A percentile compares a stretch with the other conserved stretches of the same genome.
phyloP scores from a whole-genome alignment of 2,113 vertebrate genomes.

The Nymphicus hollandicus region DNA sequence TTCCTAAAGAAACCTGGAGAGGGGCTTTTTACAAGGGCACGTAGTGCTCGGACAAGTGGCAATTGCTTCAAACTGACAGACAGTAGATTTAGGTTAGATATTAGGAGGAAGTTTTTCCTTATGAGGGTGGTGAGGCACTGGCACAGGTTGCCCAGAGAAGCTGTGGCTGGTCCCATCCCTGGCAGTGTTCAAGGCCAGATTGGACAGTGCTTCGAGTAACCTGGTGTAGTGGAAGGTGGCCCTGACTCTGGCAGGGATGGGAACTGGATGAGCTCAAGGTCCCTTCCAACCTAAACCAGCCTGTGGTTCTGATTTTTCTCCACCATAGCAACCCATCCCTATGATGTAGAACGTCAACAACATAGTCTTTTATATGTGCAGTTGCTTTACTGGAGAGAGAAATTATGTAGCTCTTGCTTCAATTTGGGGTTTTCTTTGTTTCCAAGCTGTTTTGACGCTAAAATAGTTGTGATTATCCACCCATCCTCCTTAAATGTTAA shows the following conservation, averaged over 20 bases:
- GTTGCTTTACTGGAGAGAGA: neutral
- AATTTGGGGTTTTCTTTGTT: neutral
- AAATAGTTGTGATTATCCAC: neutral
- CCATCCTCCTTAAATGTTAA: rapidly evolving
- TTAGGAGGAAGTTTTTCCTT: neutral
- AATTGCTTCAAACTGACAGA: neutral
- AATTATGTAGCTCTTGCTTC: neutral
- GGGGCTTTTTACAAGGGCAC: neutral
- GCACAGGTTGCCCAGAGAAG: neutral
- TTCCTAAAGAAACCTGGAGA: neutral
- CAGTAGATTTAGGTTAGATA: neutral
- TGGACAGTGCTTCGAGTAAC: neutral
- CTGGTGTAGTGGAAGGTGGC: neutral
- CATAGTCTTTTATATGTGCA: rapidly evolving
- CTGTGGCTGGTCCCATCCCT: neutral
- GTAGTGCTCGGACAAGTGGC: neutral
- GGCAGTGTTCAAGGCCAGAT: neutral
- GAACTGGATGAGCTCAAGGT: neutral
- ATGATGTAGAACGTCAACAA: neutral
- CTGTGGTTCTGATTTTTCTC: neutral
- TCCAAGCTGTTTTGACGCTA: neutral
- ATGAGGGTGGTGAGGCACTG: neutral
- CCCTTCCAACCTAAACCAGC: neutral
- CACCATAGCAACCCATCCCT: neutral
- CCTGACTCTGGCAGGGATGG: neutral